phyloP scores from a whole-genome alignment of 2,888 invertebrate species.

The Lamellibrachia satsuma region DNA sequence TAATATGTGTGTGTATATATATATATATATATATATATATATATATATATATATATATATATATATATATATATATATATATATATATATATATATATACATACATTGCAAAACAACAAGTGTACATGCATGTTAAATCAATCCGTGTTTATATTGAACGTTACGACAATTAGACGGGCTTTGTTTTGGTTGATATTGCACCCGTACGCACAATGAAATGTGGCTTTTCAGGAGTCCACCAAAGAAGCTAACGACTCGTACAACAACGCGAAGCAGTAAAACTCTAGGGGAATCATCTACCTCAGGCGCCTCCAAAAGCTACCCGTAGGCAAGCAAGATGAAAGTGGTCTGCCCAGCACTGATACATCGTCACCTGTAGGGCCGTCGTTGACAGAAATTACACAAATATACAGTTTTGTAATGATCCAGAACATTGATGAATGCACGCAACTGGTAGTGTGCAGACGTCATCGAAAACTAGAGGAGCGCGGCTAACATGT shows the following conservation, averaged over 20 bases:
- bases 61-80: too few species aligned
- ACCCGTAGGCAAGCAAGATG: too few species aligned
- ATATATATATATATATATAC: background rate
- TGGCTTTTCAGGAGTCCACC: background rate
- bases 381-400: background rate
- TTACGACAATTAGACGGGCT: background rate
- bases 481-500: too few species aligned
- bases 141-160: background rate
- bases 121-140: background rate
- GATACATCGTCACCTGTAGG: background rate
- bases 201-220: background rate
- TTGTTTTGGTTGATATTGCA: background rate
- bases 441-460: too few species aligned
- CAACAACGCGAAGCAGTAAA: background rate
- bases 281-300: constrained; percentile 57
- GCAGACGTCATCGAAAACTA: too few species aligned
- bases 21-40: too few species aligned
- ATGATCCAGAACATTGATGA: too few species aligned
- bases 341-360: background rate
- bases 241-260: background rate
- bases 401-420: too few species aligned
- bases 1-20: too few species aligned
- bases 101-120: background rate
- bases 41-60: too few species aligned
- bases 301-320: background rate